A percentile compares a stretch with the other conserved stretches of the same genome.
Conservation (phyloP, 2,113 vertebrate species). For the Pituophis catenifer region DNA sequence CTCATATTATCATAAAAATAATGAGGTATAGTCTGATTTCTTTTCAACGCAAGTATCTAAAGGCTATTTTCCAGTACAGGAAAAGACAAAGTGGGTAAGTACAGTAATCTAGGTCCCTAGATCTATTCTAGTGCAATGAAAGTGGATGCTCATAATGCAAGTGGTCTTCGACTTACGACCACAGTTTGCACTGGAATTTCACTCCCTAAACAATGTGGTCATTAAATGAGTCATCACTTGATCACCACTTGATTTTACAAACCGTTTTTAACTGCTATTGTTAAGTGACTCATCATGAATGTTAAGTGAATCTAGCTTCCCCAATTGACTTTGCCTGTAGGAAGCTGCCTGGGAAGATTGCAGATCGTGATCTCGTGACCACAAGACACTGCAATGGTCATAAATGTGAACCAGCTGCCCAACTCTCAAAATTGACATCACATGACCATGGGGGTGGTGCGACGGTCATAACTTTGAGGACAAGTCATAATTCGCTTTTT, state of each 20-base stretch:
- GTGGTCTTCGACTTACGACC: not conserved
- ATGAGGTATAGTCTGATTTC: slow-evolving; percentile 78
- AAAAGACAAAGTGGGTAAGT: not conserved
- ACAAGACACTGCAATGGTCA: not conserved
- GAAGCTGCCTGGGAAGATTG: not conserved
- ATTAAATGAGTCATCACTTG: not conserved
- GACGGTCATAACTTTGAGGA: not conserved
- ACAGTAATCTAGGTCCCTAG: not conserved
- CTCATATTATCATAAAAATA: slow-evolving; percentile 92
- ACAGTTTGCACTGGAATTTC: not conserved
- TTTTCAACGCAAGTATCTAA: not conserved
- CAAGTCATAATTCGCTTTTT: not conserved
- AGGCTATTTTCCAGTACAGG: slow-evolving; percentile 32
- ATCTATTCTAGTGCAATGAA: not conserved
- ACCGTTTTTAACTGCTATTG: not conserved
- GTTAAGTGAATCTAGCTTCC: not conserved
- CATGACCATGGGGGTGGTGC: not conserved
- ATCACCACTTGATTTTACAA: not conserved
- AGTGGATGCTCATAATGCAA: not conserved
- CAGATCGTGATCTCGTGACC: not conserved
- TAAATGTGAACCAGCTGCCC: not conserved
- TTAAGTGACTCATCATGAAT: not conserved
- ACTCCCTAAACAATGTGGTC: not conserved
- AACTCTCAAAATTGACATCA: not conserved
- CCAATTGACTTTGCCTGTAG: not conserved